phyloP scores from a whole-genome alignment of 2,797 vertebrate genomes.

The Oryzias dopingdopingensis region DNA sequence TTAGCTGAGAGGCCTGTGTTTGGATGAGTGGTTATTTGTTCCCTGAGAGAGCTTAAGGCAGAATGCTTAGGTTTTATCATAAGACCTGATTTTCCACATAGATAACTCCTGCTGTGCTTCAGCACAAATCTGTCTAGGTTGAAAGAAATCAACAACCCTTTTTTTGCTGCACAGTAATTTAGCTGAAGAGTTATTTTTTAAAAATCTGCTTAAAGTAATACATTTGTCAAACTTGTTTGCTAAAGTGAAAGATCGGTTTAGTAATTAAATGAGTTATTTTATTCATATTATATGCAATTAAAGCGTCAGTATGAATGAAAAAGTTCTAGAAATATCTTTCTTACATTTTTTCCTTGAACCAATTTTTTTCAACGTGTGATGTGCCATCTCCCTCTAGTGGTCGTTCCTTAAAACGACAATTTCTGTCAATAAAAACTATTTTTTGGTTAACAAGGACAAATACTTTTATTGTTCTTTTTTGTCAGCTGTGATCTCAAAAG shows the following conservation, averaged over 20 bases:
- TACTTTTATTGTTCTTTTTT: neutral
- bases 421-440: neutral
- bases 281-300: too few relatives aligned
- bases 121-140: too few relatives aligned
- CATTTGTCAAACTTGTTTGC: too few relatives aligned
- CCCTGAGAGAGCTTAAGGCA: slow-evolving; percentile 7
- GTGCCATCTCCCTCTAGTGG: slow-evolving; percentile 70
- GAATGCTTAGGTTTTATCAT: neutral
- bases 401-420: neutral
- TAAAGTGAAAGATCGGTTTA: too few relatives aligned
- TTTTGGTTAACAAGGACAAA: neutral
- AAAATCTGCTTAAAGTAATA: too few relatives aligned
- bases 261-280: too few relatives aligned
- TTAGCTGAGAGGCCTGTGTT: slow-evolving; percentile 1
- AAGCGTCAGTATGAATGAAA: too few relatives aligned
- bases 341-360: neutral
- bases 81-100: neutral
- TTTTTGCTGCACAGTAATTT: too few relatives aligned
- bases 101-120: too few relatives aligned
- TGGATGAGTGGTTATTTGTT: slow-evolving; percentile 5
- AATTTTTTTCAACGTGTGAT: slow-evolving; percentile 9
- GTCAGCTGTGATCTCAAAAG: neutral
- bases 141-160: too few relatives aligned
- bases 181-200: too few relatives aligned
- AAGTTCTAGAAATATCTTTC: neutral